A percentile compares a stretch with the other conserved stretches of the same genome.
Evolutionary conservation across 2,797 vertebrate genomes (phyloP).

Genomic region (Gallinago nigripennis): DNA sequence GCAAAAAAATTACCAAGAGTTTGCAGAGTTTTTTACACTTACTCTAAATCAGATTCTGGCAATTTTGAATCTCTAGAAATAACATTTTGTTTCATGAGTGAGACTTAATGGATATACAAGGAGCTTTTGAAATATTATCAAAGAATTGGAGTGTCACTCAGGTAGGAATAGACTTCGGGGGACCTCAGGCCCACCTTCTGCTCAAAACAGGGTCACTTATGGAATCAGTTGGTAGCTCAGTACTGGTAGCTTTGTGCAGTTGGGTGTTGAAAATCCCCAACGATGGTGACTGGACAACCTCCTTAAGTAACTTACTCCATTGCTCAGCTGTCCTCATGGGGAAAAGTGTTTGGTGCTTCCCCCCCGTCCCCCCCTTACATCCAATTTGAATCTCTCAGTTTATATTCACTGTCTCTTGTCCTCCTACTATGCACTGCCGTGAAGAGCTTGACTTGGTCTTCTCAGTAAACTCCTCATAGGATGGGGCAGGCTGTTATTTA

Average conservation of each 20-base stretch:
- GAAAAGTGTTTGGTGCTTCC: neutral
- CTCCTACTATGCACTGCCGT: neutral
- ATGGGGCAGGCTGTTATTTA: neutral
- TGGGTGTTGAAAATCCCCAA: neutral
- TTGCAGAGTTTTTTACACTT: neutral
- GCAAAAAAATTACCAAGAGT: neutral
- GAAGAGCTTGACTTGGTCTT: neutral
- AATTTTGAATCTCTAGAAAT: neutral
- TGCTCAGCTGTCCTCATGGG: neutral
- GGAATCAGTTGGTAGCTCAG: neutral
- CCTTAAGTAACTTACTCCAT: neutral
- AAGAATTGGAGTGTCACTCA: neutral
- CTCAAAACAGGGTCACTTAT: neutral
- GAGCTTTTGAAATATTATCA: neutral
- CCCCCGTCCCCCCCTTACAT: neutral
- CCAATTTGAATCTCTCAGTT: neutral
- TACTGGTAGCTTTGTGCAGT: neutral
- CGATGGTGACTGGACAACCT: neutral
- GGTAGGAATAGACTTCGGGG: neutral
- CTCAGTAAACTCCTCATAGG: neutral
- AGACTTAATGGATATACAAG: neutral
- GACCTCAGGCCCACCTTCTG: neutral
- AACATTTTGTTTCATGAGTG: neutral
- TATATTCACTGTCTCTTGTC: neutral
- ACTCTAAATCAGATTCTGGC: neutral